phyloP scores from a whole-genome alignment of 2,113 vertebrate species.

The Lutjanus erythropterus region DNA sequence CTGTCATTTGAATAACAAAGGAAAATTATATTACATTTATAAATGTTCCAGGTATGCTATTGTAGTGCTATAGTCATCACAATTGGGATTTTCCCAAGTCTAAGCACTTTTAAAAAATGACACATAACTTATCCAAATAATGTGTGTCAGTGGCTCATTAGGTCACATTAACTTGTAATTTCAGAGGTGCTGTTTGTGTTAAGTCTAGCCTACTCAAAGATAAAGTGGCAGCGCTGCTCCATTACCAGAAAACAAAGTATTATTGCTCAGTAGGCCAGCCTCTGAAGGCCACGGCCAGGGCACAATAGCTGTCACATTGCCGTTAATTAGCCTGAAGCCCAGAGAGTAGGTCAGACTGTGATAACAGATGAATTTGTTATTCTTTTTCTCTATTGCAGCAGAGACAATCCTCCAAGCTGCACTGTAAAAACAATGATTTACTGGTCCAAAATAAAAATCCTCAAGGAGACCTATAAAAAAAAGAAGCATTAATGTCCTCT shows the following conservation, averaged over 20 bases:
- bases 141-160: conserved; percentile 9
- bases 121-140: conserved; percentile 17
- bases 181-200: conserved; percentile 45
- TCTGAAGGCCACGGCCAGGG: conserved; percentile 46
- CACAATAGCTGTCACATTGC: conserved; percentile 64
- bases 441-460: conserved; percentile 51
- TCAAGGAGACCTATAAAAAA: conserved; percentile 51
- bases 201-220: conserved; percentile 28
- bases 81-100: neutral
- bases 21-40: conserved; percentile 25
- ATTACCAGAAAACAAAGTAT: conserved; percentile 43
- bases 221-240: conserved; percentile 28
- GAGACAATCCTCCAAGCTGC: conserved; percentile 47
- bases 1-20: conserved; percentile 50
- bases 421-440: conserved; percentile 71
- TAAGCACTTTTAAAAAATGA: conserved; percentile 32
- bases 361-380: conserved; percentile 71
- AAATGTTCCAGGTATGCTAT: neutral
- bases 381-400: conserved; percentile 56
- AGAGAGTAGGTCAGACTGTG: conserved; percentile 64
- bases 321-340: conserved; percentile 69
- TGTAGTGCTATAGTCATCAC: conserved; percentile 16
- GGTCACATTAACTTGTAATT: conserved; percentile 15
- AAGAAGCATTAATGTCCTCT: conserved; percentile 49
- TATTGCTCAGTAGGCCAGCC: conserved; percentile 17